Base-by-base conservation (phyloP, 1,140 invertebrate genomes). In the Drosophila busckii region DNA sequence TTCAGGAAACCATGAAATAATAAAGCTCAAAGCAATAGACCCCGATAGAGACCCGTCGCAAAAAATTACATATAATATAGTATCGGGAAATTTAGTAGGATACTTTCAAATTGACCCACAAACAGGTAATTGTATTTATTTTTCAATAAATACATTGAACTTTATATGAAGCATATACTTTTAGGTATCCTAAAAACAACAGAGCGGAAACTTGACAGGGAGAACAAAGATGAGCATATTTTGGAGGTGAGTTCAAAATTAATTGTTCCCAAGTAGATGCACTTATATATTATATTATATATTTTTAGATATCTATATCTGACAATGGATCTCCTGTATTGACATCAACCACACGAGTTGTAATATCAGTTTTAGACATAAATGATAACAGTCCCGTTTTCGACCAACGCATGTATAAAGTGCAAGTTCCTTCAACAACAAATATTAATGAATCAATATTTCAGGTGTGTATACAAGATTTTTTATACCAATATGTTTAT, bases 351-450 rank as follows among this genome's bases (percentile, higher is more conserved):
- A 95, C 95, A 7, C 91, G 94, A 53, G 93, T 98, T 20, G 91
- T 95, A 15, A 91, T 98, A 26, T 89, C 91, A 42, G 93, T 98
- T 4, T 89, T 91, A 12, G 95, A 97, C 88, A 89, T 94, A 49
- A 97, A 97, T 88, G 96, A 97, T 87, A 92, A 95, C 78, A 90
- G 90, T 26, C 95, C 95, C 0, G 90, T 92, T 64, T 97, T 97
- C 87, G 92, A 93, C 65, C 92, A 96, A 73, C 91, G 91, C 41
- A 92, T 93, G 60, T 96, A 96, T 88, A 92, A 93, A 62, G 90
- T 97, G 44, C 91, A 91, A 75, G 92, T 96, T 60, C 94, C 94
- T 8, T 92, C 91, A 3, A 89, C 88, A 15, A 84, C 88, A 4
- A 60, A 86, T 12, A 88, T 88, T 28, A 90, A 92, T 50, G 88